A percentile compares a stretch with the other conserved stretches of the same genome.
phyloP scores from a whole-genome alignment of 23 tunicate species.

The Oikopleura vanhoeffeni region DNA sequence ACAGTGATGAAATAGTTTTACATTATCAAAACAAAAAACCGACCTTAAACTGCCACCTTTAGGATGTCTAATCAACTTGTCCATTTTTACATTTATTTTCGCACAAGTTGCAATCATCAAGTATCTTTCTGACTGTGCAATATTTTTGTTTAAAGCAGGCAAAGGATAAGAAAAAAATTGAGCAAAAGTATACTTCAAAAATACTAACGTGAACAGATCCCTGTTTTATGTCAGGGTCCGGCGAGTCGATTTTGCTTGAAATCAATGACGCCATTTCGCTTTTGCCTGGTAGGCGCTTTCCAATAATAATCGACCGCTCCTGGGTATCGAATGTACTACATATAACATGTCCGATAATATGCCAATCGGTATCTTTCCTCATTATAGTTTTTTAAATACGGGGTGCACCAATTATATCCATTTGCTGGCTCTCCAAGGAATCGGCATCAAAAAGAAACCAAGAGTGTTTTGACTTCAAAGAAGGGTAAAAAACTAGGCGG shows the following conservation, averaged over 20 bases:
- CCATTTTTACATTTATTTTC: too few relatives aligned
- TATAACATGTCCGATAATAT: neutral
- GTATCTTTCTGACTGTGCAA: too few relatives aligned
- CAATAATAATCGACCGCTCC: neutral
- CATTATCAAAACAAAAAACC: too few relatives aligned
- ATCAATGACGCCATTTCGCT: neutral
- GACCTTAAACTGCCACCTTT: too few relatives aligned
- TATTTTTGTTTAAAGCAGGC: too few relatives aligned
- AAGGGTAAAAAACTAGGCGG: too few relatives aligned
- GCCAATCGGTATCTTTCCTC: neutral
- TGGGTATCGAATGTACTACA: neutral
- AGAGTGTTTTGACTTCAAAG: neutral
- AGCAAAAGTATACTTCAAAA: too few relatives aligned
- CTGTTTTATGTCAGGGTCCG: neutral
- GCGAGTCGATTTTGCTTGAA: neutral
- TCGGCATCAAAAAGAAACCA: neutral
- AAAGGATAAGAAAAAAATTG: too few relatives aligned
- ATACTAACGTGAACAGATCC: neutral
- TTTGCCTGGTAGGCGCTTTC: neutral
- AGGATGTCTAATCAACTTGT: too few relatives aligned
- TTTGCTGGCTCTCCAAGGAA: neutral
- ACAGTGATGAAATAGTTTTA: too few relatives aligned
- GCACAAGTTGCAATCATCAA: neutral
- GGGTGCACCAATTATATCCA: neutral
- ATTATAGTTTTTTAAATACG: neutral